Conservation (phyloP, 2,888 invertebrate genomes). For the Xestoiulus laeticollis region DNA sequence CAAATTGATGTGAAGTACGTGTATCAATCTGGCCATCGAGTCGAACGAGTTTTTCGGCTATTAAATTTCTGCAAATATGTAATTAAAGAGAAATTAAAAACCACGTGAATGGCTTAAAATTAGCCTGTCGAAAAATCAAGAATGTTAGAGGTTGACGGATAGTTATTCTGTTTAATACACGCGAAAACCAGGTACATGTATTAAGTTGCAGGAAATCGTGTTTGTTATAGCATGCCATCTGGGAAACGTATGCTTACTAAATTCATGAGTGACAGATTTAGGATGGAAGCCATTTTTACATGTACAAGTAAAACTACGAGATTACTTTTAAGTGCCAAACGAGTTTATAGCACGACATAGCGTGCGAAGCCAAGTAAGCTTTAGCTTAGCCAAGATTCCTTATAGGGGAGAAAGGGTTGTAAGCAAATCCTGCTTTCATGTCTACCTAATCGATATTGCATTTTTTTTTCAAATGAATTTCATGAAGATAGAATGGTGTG, state of each 20-base stretch:
- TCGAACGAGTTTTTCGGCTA: neutral
- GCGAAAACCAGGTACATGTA: neutral
- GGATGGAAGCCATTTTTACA: neutral
- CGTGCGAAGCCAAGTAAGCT: neutral
- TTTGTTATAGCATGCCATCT: neutral
- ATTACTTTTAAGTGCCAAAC: neutral
- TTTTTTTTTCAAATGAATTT: too few species aligned
- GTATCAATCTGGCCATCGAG: neutral
- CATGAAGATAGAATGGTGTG: too few species aligned
- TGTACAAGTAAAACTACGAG: neutral
- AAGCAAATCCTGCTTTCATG: neutral
- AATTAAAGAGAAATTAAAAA: neutral
- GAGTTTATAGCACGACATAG: neutral
- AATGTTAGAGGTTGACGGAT: too few species aligned
- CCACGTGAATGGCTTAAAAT: neutral
- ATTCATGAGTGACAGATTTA: neutral
- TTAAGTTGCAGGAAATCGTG: neutral
- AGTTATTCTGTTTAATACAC: neutral
- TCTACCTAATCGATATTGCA: neutral
- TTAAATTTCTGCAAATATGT: neutral
- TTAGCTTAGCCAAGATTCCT: neutral
- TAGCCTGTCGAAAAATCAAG: too few species aligned
- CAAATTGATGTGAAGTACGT: neutral
- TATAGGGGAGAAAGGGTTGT: neutral
- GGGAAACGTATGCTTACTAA: neutral